phyloP scores from a whole-genome alignment of 2,888 invertebrate genomes.

The Lasioglossum pauxillum region DNA sequence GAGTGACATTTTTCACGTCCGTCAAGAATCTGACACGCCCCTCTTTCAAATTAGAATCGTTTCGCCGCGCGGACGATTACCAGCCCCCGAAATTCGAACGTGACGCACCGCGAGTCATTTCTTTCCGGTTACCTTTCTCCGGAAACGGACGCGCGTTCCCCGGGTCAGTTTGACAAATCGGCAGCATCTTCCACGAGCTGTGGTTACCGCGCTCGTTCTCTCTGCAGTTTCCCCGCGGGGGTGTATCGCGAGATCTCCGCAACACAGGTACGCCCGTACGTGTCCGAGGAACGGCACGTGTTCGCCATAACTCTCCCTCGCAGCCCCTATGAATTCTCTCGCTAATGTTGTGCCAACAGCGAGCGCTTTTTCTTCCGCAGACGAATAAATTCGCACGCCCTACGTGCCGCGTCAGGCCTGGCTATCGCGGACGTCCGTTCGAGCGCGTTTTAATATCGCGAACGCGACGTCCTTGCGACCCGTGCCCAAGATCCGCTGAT shows the following conservation, averaged over 20 bases:
- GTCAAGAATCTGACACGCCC: conserved; percentile 45
- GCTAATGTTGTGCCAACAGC: conserved; percentile 70
- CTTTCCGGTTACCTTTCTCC: background rate
- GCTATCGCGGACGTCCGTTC: conserved; percentile 28
- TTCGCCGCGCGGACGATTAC: conserved; percentile 28
- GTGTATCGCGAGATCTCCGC: background rate
- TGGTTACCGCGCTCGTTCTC: background rate
- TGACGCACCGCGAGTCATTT: background rate
- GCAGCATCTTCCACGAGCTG: background rate
- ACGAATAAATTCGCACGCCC: conserved; percentile 60
- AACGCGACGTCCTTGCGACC: background rate
- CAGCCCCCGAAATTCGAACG: background rate
- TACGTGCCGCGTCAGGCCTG: conserved; percentile 24
- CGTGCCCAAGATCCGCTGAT: conserved; percentile 2
- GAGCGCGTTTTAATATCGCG: conserved; percentile 44
- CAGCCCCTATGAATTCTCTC: conserved; percentile 61
- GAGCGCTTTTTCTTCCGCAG: conserved; percentile 39
- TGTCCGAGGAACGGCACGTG: conserved; percentile 47
- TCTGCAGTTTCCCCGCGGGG: background rate
- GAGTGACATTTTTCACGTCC: conserved; percentile 76
- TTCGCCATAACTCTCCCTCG: conserved; percentile 64
- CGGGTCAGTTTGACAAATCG: conserved; percentile 22
- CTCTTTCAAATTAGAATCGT: conserved; percentile 45
- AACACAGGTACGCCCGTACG: conserved; percentile 34
- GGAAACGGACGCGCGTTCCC: background rate